Percentiles rank a stretch among this genome's conserved stretches.
These are phyloP conservation scores for Mastomys natalensis DNA, from an alignment of 2,113 vertebrate genomes.

Conservation along the genomic window DNA sequence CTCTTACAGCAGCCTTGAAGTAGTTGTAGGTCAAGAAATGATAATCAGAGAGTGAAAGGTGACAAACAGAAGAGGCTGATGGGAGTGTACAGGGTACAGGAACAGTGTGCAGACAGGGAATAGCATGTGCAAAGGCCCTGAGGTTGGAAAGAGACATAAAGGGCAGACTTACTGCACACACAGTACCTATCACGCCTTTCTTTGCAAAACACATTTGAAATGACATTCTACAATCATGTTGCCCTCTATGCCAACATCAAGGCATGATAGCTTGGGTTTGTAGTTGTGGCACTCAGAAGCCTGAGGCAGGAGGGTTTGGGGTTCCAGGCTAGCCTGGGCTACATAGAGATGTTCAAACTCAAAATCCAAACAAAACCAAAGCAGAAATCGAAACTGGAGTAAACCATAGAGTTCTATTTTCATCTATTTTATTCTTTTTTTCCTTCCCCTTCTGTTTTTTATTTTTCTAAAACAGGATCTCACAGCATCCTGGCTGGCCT, in stretches of 20 bases:
- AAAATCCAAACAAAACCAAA: background rate
- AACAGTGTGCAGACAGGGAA: background rate
- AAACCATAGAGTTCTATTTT: background rate
- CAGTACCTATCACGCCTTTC: background rate
- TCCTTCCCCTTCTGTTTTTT: too few relatives aligned
- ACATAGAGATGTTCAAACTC: background rate
- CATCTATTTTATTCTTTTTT: background rate
- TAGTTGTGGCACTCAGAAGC: background rate
- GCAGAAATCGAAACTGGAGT: background rate
- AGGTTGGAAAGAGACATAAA: background rate
- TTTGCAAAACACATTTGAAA: background rate
- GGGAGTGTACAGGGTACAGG: background rate
- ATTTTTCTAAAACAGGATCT: background rate
- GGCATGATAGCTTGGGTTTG: background rate
- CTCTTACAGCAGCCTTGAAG: background rate
- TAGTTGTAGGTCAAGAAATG: background rate
- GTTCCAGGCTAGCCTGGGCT: background rate
- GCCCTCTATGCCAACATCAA: background rate
- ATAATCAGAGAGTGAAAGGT: background rate
- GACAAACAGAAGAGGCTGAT: background rate
- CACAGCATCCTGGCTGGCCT: background rate
- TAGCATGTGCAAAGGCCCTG: background rate
- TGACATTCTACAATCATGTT: fast-evolving
- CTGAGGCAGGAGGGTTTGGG: background rate
- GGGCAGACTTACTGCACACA: background rate